Evolutionary conservation across 2,888 invertebrate genomes (phyloP).

Genomic region (Mythimna loreyi): DNA sequence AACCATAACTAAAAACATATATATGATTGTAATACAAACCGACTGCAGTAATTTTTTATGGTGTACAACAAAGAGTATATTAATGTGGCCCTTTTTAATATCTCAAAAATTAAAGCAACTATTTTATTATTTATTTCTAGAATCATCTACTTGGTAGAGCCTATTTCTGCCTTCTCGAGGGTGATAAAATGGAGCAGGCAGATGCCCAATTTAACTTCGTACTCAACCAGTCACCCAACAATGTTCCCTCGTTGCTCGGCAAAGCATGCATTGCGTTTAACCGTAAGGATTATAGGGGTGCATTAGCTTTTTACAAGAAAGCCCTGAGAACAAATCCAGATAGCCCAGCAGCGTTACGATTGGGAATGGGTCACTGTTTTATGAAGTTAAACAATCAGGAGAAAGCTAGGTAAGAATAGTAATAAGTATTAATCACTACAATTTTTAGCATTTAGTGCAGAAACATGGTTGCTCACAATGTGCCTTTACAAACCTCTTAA

Average conservation of each 20-base stretch:
- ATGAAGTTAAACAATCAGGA: conserved; percentile 98
- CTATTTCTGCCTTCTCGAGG: conserved; percentile 99
- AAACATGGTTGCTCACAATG: no score
- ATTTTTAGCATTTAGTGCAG: no score
- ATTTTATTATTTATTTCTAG: conserved; percentile 79
- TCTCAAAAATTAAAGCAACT: background rate
- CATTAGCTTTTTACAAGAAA: conserved; percentile 99
- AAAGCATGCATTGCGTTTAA: conserved; percentile 99
- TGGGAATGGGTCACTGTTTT: conserved; percentile 99
- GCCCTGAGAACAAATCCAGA: conserved; percentile 98
- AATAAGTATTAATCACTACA: background rate
- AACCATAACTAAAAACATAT: background rate
- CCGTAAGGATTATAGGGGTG: conserved; percentile 98
- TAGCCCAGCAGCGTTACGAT: conserved; percentile 98
- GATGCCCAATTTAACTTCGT: conserved; percentile 99
- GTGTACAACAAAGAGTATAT: no score
- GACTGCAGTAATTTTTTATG: no score
- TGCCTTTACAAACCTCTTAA: background rate
- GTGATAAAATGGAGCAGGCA: conserved; percentile 99
- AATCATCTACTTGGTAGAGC: conserved; percentile 99
- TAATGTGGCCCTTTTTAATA: no score
- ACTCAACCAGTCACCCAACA: conserved; percentile 97
- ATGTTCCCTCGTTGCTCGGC: conserved; percentile 98
- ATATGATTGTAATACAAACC: no score
- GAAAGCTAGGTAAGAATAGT: conserved; percentile 94